Conservation (phyloP, 1,140 invertebrate species). For the Cryptotermes secundus region DNA sequence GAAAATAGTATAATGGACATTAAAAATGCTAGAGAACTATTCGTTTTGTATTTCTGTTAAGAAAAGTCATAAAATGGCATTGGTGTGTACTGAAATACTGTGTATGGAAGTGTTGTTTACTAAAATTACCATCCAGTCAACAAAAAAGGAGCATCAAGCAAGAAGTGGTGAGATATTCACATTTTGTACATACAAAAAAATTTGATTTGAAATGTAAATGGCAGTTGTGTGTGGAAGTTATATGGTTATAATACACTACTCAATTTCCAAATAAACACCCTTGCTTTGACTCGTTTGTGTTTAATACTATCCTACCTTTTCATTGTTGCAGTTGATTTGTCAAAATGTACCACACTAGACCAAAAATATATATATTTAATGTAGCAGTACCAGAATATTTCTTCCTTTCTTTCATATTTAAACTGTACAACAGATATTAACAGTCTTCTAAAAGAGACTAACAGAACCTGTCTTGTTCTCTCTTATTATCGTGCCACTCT, state of each 20-base stretch:
- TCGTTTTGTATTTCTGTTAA: not conserved
- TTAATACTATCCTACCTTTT: not conserved
- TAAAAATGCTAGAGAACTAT: not conserved
- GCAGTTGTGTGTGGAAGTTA: slow-evolving; percentile 4
- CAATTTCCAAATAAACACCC: not conserved
- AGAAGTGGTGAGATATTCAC: not conserved
- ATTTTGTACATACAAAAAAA: not conserved
- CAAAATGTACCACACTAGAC: not conserved
- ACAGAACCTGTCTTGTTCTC: too few relatives aligned
- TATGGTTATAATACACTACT: not conserved
- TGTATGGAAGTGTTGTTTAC: too few relatives aligned
- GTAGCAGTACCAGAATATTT: not conserved
- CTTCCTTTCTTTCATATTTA: not conserved
- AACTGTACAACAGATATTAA: not conserved
- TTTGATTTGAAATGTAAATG: not conserved
- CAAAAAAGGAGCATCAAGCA: not conserved
- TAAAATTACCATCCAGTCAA: not conserved
- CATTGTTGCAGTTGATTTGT: not conserved
- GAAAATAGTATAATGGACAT: not conserved
- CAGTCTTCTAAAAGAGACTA: not conserved
- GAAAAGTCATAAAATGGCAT: not conserved
- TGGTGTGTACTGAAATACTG: too few relatives aligned
- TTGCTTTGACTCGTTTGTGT: not conserved
- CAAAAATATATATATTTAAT: not conserved
- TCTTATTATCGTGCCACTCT: too few relatives aligned